A percentile compares a stretch with the other conserved stretches of the same genome.
These are phyloP conservation scores for Onychomys arenicola DNA, from an alignment of 2,797 vertebrate genomes.

Conservation along the genomic window DNA sequence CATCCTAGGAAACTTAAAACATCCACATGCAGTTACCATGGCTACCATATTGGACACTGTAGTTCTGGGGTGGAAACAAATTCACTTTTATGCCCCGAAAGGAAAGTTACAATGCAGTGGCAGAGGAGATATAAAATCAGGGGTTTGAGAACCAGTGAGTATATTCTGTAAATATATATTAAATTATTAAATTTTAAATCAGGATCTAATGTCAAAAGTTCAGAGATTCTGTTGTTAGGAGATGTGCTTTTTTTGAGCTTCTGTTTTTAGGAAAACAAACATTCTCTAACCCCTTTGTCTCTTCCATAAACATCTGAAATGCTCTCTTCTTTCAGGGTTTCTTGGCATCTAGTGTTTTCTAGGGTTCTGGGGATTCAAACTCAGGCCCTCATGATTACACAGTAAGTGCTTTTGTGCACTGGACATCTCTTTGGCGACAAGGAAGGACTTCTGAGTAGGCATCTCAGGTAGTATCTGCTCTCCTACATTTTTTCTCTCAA, in stretches of 20 bases:
- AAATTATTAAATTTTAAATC: conserved; percentile 7
- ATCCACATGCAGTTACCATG: not conserved
- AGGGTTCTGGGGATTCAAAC: not conserved
- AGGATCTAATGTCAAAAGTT: not conserved
- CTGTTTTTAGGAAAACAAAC: not conserved
- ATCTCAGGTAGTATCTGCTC: not conserved
- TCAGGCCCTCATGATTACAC: not conserved
- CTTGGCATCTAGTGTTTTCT: not conserved
- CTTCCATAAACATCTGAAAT: not conserved
- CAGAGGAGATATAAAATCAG: not conserved
- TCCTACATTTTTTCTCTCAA: not conserved
- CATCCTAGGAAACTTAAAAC: conserved; percentile 33
- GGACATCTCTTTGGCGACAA: not conserved
- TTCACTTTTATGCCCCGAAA: not conserved
- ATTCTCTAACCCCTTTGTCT: not conserved
- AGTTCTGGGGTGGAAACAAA: not conserved
- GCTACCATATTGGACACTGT: not conserved
- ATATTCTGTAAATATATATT: conserved; percentile 1
- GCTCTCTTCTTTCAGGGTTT: not conserved
- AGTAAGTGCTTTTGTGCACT: not conserved
- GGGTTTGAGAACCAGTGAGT: not conserved
- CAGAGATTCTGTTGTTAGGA: not conserved
- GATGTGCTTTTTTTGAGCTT: not conserved
- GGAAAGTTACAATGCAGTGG: not conserved
- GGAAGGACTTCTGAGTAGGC: not conserved